These are phyloP conservation scores for Nipponia nippon DNA, from an alignment of 2,113 vertebrate genomes.

Conservation along the genomic window DNA sequence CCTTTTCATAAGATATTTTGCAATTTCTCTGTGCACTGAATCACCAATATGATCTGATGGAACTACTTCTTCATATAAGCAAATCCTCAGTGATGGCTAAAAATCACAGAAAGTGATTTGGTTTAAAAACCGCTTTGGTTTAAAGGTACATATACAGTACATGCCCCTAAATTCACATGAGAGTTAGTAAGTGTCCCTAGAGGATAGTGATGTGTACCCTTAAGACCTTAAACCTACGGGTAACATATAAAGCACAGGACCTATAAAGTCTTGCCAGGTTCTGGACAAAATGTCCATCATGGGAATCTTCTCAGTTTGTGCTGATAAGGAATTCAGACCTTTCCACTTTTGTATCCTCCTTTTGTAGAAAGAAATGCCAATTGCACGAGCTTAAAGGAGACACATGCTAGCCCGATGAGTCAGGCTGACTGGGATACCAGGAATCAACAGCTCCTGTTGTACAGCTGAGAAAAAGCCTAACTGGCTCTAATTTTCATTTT, in stretches of 20 bases:
- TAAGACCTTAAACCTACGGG: background rate
- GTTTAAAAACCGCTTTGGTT: background rate
- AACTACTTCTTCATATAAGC: background rate
- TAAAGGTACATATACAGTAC: background rate
- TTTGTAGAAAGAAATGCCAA: background rate
- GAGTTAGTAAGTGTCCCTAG: background rate
- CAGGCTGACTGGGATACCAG: background rate
- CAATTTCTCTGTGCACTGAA: background rate
- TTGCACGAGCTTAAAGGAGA: background rate
- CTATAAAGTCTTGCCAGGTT: background rate
- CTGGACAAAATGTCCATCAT: background rate
- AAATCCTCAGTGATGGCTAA: background rate
- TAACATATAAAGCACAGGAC: background rate
- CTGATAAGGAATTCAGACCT: background rate
- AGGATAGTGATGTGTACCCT: background rate
- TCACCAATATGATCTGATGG: background rate
- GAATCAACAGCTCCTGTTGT: background rate
- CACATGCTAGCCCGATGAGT: background rate
- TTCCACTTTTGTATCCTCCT: background rate
- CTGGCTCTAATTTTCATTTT: background rate
- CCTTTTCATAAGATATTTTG: background rate
- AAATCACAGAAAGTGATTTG: background rate
- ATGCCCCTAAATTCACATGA: background rate
- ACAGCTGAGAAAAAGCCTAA: background rate
- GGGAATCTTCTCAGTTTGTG: background rate